These are phyloP conservation scores for Phthorimaea operculella DNA, from an alignment of 1,140 invertebrate species.

Conservation along the genomic window DNA sequence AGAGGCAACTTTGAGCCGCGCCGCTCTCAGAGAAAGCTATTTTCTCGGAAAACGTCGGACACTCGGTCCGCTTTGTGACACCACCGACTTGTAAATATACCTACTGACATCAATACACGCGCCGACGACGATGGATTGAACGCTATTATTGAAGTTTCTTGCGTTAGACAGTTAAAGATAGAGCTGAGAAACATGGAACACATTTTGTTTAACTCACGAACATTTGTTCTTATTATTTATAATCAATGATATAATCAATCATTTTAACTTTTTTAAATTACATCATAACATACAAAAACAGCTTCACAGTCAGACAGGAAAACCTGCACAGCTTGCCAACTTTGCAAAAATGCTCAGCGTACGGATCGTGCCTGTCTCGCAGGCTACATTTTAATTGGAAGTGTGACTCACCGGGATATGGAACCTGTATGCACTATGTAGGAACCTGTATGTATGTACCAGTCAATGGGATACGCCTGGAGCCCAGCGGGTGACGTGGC, in stretches of 20 bases:
- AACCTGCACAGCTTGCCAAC: no score
- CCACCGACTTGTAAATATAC: neutral
- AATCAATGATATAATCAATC: no score
- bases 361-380: constrained; percentile 19
- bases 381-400: constrained; percentile 43
- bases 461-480: constrained; percentile 21
- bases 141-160: neutral
- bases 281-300: no score
- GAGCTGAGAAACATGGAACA: constrained; percentile 1
- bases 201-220: no score
- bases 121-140: neutral
- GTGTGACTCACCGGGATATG: constrained; percentile 29
- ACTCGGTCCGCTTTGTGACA: neutral
- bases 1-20: constrained; percentile 19
- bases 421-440: constrained; percentile 20
- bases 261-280: no score
- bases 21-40: constrained; percentile 22
- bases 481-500: constrained; percentile 28
- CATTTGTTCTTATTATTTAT: no score
- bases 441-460: constrained; percentile 11
- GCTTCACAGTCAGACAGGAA: no score
- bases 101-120: constrained; percentile 1
- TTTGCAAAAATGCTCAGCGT: no score
- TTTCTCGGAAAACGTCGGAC: constrained; percentile 18
- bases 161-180: neutral